Evolutionary conservation across 2,113 vertebrate species (phyloP), one percentile per base, ranked within the genome.

Genomic region (Microtus montanus): DNA sequence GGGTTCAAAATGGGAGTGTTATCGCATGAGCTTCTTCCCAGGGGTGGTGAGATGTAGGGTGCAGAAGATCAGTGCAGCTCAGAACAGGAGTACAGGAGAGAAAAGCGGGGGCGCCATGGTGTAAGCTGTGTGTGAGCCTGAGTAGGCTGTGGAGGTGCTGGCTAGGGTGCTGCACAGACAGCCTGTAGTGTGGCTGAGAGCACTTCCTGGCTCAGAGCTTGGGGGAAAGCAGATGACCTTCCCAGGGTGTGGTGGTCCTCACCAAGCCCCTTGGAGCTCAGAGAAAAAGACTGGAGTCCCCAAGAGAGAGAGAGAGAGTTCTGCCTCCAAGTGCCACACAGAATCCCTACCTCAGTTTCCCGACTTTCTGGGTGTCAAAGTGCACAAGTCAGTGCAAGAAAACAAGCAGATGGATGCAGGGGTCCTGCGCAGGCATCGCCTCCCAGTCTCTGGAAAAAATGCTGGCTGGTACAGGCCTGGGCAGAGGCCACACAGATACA

Each of bases 91-190:
- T 44, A 4, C 20, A 19, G 19, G 83, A 70, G 1, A 35, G 73
- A 35, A 30, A 47, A 10, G 54, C 28, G 20, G 49, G 49, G 49
- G 49, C 4, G 13, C 30, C 4, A 10, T 13, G 15, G 15, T 3
- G 44, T 38, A 33, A 20, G 54, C n/a, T 26, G 12, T 3, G 41
- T 88, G 33, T n/a, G 63, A 26, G 75, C 63, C 63, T 68, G 11
- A 28, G 28, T 20, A 3, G 47, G 70, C 61, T 15, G 8, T 2
- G 28, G 41, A 15, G 44, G 33, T 6, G 12, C 75, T 52, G 35
- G 44, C 35, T 38, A 12, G 26, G 35, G 11, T 2, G 0, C 86
- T 33, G 26, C 1, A 30, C 3, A 2, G 24, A 15, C 2, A 1
- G 4, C 1, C 10, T 30, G 30, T 5, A 30, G 22, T n/a, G 63